Evolutionary conservation across 1,140 invertebrate species (phyloP), one percentile per base, ranked within the genome.

Genomic region (Uloborus diversus): DNA sequence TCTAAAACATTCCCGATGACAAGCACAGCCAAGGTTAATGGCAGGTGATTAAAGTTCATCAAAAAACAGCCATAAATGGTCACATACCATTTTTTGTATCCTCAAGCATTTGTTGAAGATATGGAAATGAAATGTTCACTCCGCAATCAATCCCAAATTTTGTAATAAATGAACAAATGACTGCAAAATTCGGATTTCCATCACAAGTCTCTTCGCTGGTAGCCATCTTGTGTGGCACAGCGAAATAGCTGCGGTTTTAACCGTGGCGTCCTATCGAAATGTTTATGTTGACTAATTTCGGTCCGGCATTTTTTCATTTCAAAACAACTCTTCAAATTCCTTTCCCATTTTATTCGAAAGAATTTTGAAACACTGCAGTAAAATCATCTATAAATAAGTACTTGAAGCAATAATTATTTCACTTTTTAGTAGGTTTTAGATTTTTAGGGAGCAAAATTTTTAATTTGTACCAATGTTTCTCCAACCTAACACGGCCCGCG

Each of bases 171-270:
- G 94, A 94, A 89, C 95, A 97, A 87, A 97, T 95, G 86, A 96
- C 92, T 84, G 95, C 95, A 88, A 96, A 97, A 92, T 97, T 95
- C 85, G 95, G 94, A 91, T 97, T 94, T 90, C 92, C 93, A 89
- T 93, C 91, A 91, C 94, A 96, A 81, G 51, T 75, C 51, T 81
- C 79, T 75, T 75, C 79, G 64, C 79, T 68, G 51, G 79, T 42
- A 42, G 79, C 79, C 79, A 81, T 81, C 59, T 81, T 81, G 61
- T 59, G 23, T 49, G 65, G 65, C 64, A 79, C 64, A 62, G 64
- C 65, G 51, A 66, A 35, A 66, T 23, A 53, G n/a, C 25, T 20
- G n/a, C 25, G 25, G 25, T n/a, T 14, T 4, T 53, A 23, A 53
- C 51, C n/a, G 9, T 53, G 51, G 25, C 51, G n/a, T 17, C 25